These are phyloP conservation scores for Nebria ingens DNA, from an alignment of 1,140 invertebrate genomes.

Conservation along the genomic window DNA sequence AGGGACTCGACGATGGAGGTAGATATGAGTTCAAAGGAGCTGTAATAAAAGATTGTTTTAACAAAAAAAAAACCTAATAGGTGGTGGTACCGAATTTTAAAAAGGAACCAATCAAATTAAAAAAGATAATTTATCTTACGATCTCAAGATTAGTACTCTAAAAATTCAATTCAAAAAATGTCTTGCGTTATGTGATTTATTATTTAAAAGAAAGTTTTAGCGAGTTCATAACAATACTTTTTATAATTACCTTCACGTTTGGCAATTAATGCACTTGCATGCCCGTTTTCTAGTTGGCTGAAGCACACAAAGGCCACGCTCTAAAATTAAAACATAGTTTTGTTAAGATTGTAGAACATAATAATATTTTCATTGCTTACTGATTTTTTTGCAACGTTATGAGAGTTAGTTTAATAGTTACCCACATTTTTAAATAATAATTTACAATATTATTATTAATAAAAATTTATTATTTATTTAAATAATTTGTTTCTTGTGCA, in stretches of 20 bases:
- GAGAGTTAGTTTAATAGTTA: too few relatives aligned
- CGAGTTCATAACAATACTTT: background rate
- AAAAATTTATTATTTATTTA: background rate
- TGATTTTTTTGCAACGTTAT: too few relatives aligned
- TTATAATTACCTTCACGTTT: conserved; percentile 3
- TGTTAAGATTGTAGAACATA: background rate
- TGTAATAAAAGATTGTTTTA: background rate
- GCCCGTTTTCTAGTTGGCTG: background rate
- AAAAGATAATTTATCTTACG: background rate
- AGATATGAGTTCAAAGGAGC: conserved; percentile 18
- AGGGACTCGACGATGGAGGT: conserved; percentile 26
- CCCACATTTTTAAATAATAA: background rate
- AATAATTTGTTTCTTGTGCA: background rate
- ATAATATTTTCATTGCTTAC: too few relatives aligned
- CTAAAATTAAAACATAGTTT: background rate
- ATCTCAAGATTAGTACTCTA: background rate
- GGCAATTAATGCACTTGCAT: background rate
- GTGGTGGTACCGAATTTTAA: background rate
- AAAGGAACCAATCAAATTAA: background rate
- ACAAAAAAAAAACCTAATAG: background rate
- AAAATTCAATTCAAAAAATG: too few relatives aligned
- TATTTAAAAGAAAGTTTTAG: background rate
- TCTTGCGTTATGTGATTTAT: background rate
- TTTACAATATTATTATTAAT: background rate
- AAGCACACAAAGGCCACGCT: background rate